Base-by-base conservation (phyloP, 64 coral and sea anemone species). In the Catalaphyllia jardinei region DNA sequence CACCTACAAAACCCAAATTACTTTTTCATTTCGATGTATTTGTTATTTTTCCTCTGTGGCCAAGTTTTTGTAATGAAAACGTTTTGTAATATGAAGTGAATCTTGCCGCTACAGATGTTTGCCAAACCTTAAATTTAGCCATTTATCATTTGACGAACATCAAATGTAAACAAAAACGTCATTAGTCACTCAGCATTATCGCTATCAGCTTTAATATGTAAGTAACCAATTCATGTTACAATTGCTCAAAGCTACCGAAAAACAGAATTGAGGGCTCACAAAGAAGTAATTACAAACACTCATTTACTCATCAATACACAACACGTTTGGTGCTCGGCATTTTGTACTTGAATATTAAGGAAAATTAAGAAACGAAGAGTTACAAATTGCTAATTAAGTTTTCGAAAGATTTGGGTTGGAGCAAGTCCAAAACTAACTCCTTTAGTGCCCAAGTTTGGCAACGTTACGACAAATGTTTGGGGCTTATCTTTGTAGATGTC, bases 111-210 rank as follows among this genome's bases (percentile, higher is more conserved):
- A 38, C 62, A 83, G 81, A 63, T 83, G 79, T 71, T 85, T 28
- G 20, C 63, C 81, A 85, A 85, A 71, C 63, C 62, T 85, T 42
- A 71, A 67, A 71, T 85, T 85, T 85, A 38, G 35, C 81, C 62
- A 64, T 85, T 83, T 85, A 71, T 71, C 63, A 50, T 85, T 71
- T 71, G 81, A 27, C 31, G 63, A 71, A 35, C 18, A 85, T 85
- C 19, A 52, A 85, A 85, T 50, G 62, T 85, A 71, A 85, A 85
- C 81, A 85, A 71, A 38, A 71, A 22, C 25, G 62, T 85, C 35
- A 29, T 85, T 71, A 85, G 61, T 69, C 62, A 71, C 39, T 71
- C 62, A 50, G 63, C 62, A 39, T 67, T 85, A 69, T 71, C 62
- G 65, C 65, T 28, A 18, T 67, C 80, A 83, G 31, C 61, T 83